Conservation (phyloP, 1,140 invertebrate species). For the Oryzaephilus surinamensis region DNA sequence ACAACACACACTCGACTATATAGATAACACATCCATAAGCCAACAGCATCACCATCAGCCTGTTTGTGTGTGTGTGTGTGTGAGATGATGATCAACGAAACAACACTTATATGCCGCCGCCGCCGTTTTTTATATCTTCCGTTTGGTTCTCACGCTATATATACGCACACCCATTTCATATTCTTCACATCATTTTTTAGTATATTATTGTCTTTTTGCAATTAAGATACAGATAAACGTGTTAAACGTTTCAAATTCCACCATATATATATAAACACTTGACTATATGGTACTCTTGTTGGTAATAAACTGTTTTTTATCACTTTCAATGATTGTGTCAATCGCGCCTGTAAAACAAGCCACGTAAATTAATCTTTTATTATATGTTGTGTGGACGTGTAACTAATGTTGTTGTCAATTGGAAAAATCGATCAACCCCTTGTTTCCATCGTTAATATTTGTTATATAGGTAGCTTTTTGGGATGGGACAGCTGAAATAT, state of each 20-base stretch:
- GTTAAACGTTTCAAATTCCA: conserved; percentile 16
- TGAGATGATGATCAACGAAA: too few species aligned
- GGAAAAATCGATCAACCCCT: conserved; percentile 23
- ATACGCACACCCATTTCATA: not conserved
- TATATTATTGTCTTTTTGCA: conserved; percentile 17
- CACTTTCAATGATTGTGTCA: too few species aligned
- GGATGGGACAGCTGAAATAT: conserved; percentile 25
- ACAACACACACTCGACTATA: conserved; percentile 20
- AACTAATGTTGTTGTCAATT: conserved; percentile 21
- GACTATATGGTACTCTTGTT: not conserved
- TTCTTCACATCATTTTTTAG: not conserved
- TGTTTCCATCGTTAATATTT: conserved; percentile 13
- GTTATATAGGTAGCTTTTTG: too few species aligned
- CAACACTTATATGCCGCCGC: too few species aligned
- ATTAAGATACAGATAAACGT: conserved; percentile 27
- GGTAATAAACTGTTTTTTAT: not conserved
- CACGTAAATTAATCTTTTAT: too few species aligned
- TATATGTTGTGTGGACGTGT: too few species aligned
- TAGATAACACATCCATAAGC: conserved; percentile 24
- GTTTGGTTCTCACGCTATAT: not conserved
- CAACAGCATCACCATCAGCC: conserved; percentile 31
- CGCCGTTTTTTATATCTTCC: conserved; percentile 25
- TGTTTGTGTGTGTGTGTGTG: conserved; percentile 16
- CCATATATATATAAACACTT: conserved; percentile 4
- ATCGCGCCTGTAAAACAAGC: too few species aligned